Evolutionary conservation across 2,113 vertebrate genomes (phyloP).

Genomic region (Antennarius striatus): DNA sequence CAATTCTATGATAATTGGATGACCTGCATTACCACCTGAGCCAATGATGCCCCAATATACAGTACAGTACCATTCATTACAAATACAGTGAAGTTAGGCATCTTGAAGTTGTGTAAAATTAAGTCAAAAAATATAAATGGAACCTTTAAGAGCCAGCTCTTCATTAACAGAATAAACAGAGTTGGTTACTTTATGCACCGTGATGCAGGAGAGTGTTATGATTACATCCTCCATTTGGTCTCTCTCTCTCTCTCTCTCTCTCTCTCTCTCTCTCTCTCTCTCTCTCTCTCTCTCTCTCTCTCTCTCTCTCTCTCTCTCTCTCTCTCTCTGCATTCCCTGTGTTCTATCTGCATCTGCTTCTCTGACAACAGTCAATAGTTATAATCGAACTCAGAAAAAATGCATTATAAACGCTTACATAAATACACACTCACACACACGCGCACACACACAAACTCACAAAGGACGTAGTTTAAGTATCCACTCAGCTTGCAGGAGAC

Average conservation of each 20-base stretch:
- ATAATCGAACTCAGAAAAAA: neutral
- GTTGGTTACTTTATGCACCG: neutral
- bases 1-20: no score
- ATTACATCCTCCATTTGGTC: slow-evolving; percentile 9
- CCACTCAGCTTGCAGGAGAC: slow-evolving; percentile 37
- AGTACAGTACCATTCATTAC: no score
- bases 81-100: no score
- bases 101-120: no score
- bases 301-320: slow-evolving; percentile 1
- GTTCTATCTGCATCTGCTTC: no score
- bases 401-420: neutral
- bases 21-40: no score
- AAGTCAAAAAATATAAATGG: no score
- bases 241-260: no score
- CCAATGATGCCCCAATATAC: no score
- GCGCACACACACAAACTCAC: slow-evolving; percentile 1
- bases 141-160: no score
- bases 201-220: neutral
- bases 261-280: no score
- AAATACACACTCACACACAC: neutral
- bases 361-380: neutral
- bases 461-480: slow-evolving; percentile 25
- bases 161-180: neutral
- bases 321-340: neutral
- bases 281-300: no score